Evolutionary conservation across 1,140 invertebrate species (phyloP).

Genomic region (Diabrotica virgifera): DNA sequence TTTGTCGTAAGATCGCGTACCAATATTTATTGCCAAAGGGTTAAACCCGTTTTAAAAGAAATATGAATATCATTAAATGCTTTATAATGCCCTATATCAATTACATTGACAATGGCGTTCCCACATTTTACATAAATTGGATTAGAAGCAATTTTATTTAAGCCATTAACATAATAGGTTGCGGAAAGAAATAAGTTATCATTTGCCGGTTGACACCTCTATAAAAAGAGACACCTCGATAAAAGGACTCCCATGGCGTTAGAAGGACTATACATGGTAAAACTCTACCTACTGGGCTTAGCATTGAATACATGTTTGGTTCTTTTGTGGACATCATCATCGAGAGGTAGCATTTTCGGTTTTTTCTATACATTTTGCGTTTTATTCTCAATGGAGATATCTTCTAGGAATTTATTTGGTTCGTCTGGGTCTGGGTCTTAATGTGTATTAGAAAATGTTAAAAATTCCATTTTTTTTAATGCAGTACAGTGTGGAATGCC

Average conservation of each 20-base stretch:
- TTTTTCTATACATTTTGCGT: background rate
- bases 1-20: no score
- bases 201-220: constrained; percentile 1
- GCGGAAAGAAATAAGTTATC: background rate
- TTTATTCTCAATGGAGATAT: background rate
- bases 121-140: background rate
- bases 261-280: background rate
- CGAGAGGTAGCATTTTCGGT: background rate
- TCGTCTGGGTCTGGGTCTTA: background rate
- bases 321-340: background rate
- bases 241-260: constrained; percentile 1
- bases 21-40: no score
- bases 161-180: background rate
- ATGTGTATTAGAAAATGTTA: no score
- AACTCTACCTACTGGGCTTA: background rate
- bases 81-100: no score
- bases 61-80: no score
- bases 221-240: constrained; percentile 2
- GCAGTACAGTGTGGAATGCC: no score
- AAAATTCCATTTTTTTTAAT: no score
- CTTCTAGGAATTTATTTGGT: background rate
- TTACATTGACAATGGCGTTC: no score
- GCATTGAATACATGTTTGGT: background rate
- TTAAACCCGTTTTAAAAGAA: no score
- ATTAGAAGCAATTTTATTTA: background rate